phyloP scores from a whole-genome alignment of 2,113 vertebrate genomes.

The Semicossyphus pulcher region DNA sequence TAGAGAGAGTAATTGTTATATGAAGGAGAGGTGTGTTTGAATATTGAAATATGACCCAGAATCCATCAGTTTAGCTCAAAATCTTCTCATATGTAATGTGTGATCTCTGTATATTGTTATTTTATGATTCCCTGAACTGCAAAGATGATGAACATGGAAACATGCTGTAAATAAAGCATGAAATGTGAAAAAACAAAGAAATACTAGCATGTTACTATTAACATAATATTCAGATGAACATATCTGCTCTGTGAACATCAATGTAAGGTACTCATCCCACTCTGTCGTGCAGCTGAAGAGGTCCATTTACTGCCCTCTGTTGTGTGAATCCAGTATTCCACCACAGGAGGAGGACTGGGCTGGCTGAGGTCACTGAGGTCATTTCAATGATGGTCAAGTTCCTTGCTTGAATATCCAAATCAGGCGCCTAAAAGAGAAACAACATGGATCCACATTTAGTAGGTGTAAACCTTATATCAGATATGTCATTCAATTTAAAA shows the following conservation, averaged over 20 bases:
- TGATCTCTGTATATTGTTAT: too few relatives aligned
- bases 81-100: too few relatives aligned
- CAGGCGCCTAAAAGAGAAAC: not conserved
- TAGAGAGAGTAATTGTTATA: too few relatives aligned
- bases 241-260: not conserved
- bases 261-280: not conserved
- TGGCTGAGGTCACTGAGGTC: slow-evolving; percentile 58
- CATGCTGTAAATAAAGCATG: too few relatives aligned
- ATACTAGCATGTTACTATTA: too few relatives aligned
- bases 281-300: not conserved
- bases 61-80: too few relatives aligned
- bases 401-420: slow-evolving; percentile 10
- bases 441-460: not conserved
- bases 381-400: slow-evolving; percentile 15
- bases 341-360: slow-evolving; percentile 12
- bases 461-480: not conserved
- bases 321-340: slow-evolving; percentile 20
- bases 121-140: too few relatives aligned
- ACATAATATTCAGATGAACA: not conserved
- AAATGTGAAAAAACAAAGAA: too few relatives aligned
- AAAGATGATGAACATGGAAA: too few relatives aligned
- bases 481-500: not conserved
- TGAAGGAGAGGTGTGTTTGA: too few relatives aligned
- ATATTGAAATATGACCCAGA: too few relatives aligned
- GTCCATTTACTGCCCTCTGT: slow-evolving; percentile 56